A percentile compares a stretch with the other conserved stretches of the same genome.
Conservation (phyloP, 2,888 invertebrate genomes). For the Epiperipatus broadwayi region DNA sequence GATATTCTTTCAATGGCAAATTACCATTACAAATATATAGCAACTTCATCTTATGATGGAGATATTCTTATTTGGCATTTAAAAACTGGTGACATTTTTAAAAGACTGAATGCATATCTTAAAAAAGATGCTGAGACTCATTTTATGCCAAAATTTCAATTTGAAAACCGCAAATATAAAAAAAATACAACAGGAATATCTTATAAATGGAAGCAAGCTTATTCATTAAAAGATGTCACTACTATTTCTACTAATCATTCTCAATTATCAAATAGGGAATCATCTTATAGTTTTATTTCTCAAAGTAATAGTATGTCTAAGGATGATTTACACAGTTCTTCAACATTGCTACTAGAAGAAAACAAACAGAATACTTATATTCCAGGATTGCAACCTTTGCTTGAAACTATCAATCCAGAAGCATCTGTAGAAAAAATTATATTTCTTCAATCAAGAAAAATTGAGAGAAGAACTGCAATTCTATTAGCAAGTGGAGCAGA, state of each 20-base stretch:
- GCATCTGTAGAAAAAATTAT: conserved; percentile 43
- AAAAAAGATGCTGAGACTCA: too few species aligned
- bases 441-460: conserved; percentile 42
- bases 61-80: conserved; percentile 61
- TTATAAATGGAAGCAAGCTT: too few species aligned
- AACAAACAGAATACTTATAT: neutral
- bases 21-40: conserved; percentile 42
- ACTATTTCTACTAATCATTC: too few species aligned
- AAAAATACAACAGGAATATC: too few species aligned
- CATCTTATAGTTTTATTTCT: too few species aligned
- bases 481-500: conserved; percentile 51
- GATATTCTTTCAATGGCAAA: conserved; percentile 51
- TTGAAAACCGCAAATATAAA: too few species aligned
- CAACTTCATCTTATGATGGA: conserved; percentile 55
- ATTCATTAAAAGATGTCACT: too few species aligned
- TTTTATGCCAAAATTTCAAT: too few species aligned
- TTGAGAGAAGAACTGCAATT: conserved; percentile 39
- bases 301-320: neutral
- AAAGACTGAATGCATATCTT: conserved; percentile 17
- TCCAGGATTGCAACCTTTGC: too few species aligned
- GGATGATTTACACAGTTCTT: too few species aligned
- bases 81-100: conserved; percentile 56
- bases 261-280: too few species aligned
- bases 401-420: neutral
- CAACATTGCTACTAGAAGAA: neutral